phyloP scores from a whole-genome alignment of 2,113 vertebrate species.

The Limnothrissa miodon region DNA sequence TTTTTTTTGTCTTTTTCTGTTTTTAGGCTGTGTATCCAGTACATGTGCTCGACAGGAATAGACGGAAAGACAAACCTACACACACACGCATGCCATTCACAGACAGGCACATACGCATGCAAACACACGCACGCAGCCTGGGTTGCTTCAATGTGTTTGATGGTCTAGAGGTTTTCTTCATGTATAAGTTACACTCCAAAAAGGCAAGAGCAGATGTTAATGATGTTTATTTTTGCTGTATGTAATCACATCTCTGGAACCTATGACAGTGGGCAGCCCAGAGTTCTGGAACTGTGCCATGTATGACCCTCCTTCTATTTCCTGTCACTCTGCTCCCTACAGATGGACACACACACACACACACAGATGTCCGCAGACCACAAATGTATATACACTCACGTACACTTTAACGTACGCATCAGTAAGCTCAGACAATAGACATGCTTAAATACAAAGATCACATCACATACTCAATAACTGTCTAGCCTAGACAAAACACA shows the following conservation, averaged over 20 bases:
- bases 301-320: constrained; percentile 57
- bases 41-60: constrained; percentile 4
- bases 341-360: constrained; percentile 49
- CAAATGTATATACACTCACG: not conserved
- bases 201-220: constrained; percentile 65
- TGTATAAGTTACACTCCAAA: constrained; percentile 63
- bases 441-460: constrained; percentile 6
- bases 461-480: constrained; percentile 21
- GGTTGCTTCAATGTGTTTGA: constrained; percentile 60
- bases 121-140: not conserved
- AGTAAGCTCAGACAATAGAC: not conserved
- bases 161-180: constrained; percentile 66
- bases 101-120: not conserved
- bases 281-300: constrained; percentile 58
- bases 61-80: not conserved
- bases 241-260: constrained; percentile 67
- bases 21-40: not conserved
- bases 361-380: too few species aligned
- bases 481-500: constrained; percentile 25
- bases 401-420: not conserved
- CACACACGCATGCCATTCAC: constrained; percentile 5
- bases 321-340: constrained; percentile 47
- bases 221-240: constrained; percentile 69
- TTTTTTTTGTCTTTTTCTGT: not conserved
- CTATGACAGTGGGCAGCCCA: constrained; percentile 60